A percentile compares a stretch with the other conserved stretches of the same genome.
phyloP scores from a whole-genome alignment of 2,888 invertebrate genomes.

The Tenthredo mesomela region DNA sequence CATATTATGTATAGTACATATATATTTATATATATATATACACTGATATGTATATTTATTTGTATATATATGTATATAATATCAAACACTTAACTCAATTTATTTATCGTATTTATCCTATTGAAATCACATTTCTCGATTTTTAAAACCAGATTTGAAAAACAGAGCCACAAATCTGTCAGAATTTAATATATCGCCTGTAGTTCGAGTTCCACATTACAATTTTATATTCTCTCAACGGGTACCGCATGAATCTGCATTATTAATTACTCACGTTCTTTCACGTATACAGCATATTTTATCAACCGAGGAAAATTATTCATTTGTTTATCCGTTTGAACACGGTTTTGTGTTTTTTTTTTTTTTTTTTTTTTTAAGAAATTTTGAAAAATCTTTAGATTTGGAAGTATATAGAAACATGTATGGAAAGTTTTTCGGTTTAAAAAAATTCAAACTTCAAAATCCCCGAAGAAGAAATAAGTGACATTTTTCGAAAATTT shows the following conservation, averaged over 20 bases:
- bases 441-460: too few species aligned
- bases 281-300: conserved; percentile 11
- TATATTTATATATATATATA: not conserved
- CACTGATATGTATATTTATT: not conserved
- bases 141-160: not conserved
- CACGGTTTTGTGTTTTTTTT: not conserved
- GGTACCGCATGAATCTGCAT: not conserved
- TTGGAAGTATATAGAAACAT: too few species aligned
- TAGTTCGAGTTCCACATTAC: not conserved
- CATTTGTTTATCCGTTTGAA: not conserved
- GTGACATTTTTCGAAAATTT: too few species aligned
- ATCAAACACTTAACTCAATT: not conserved
- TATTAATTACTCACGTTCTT: conserved; percentile 1
- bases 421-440: too few species aligned
- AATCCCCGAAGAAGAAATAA: too few species aligned
- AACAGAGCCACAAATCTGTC: not conserved
- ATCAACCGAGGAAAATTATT: not conserved
- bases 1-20: not conserved
- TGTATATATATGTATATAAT: not conserved
- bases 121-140: not conserved
- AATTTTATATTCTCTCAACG: not conserved
- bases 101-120: not conserved
- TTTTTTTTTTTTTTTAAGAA: too few species aligned
- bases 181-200: conserved; percentile 7
- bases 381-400: too few species aligned